Conservation (phyloP, 2,797 vertebrate species). For the Coracias cyanogaster region DNA sequence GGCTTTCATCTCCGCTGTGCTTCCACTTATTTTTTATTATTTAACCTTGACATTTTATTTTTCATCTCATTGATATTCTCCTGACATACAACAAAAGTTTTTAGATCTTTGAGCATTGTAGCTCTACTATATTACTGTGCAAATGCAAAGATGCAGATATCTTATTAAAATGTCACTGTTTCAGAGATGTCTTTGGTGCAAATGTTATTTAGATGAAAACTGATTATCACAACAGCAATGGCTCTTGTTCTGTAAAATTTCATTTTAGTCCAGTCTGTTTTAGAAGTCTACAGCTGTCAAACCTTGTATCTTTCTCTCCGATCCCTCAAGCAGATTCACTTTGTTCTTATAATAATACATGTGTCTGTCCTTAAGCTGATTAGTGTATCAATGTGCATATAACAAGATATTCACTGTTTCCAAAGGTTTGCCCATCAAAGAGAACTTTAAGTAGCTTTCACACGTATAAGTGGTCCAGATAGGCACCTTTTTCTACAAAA, state of each 20-base stretch:
- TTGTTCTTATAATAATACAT: slow-evolving; percentile 49
- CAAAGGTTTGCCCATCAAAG: slow-evolving; percentile 46
- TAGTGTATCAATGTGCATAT: slow-evolving; percentile 39
- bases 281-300: slow-evolving; percentile 43
- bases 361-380: slow-evolving; percentile 63
- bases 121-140: background rate
- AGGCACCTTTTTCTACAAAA: background rate
- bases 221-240: slow-evolving; percentile 26
- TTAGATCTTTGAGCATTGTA: slow-evolving; percentile 28
- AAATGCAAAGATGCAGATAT: slow-evolving; percentile 29
- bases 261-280: slow-evolving; percentile 38
- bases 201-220: slow-evolving; percentile 55
- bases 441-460: slow-evolving; percentile 21
- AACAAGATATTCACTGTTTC: slow-evolving; percentile 45
- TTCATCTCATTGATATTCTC: slow-evolving; percentile 49
- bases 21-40: slow-evolving; percentile 43
- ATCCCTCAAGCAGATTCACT: slow-evolving; percentile 61
- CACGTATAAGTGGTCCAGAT: background rate
- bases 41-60: slow-evolving; percentile 37
- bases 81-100: slow-evolving; percentile 8
- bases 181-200: background rate
- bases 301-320: background rate
- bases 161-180: slow-evolving; percentile 57
- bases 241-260: slow-evolving; percentile 23
- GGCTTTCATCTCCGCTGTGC: background rate